These are phyloP conservation scores for Aplidium turbinatum DNA, from an alignment of 23 tunicate species.

Conservation along the genomic window DNA sequence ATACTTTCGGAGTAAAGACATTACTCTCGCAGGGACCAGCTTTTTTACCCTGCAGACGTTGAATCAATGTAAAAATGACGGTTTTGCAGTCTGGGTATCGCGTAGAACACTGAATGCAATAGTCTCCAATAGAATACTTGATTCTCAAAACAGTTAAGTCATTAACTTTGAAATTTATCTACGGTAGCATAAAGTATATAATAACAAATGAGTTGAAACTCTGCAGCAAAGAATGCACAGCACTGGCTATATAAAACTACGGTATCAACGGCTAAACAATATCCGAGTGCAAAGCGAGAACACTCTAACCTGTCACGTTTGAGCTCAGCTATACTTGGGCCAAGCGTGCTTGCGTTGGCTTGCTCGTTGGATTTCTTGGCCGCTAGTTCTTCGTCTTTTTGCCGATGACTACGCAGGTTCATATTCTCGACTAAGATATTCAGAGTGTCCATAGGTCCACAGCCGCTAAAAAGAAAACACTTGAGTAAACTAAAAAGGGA, in stretches of 20 bases:
- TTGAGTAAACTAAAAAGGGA: too few species aligned
- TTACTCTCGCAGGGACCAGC: background rate
- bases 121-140: too few species aligned
- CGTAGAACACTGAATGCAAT: too few species aligned
- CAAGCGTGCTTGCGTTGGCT: background rate
- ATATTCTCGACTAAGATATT: conserved; percentile 68
- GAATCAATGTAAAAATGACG: too few species aligned
- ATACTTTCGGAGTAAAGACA: too few species aligned
- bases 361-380: conserved; percentile 26
- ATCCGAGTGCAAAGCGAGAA: background rate
- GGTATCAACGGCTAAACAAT: background rate
- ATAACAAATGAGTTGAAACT: background rate
- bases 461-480: background rate
- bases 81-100: too few species aligned
- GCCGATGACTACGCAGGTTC: conserved; percentile 73
- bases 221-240: background rate
- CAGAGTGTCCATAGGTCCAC: conserved; percentile 49
- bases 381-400: conserved; percentile 41
- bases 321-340: conserved; percentile 52
- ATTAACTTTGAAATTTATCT: too few species aligned
- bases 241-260: background rate
- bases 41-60: too few species aligned
- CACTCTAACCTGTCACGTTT: conserved; percentile 39
- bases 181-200: too few species aligned
- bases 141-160: too few species aligned